Conservation (phyloP, 1,140 invertebrate species). For the Cotesia typhae region DNA sequence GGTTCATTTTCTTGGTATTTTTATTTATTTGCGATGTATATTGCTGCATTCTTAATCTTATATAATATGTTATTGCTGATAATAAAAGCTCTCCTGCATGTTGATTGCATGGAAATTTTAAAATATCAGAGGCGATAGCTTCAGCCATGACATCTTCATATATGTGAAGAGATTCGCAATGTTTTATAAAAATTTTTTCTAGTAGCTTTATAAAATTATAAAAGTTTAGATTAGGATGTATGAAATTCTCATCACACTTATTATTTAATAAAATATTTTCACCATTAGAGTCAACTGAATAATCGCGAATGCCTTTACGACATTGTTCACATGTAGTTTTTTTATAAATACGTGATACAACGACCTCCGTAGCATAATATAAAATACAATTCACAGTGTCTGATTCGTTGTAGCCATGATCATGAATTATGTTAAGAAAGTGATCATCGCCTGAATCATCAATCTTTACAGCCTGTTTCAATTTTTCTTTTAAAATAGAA, state of each 20-base stretch:
- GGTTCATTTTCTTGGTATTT: neutral
- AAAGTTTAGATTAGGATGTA: constrained; percentile 24
- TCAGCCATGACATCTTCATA: constrained; percentile 23
- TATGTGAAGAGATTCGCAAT: constrained; percentile 14
- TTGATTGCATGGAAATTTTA: constrained; percentile 21
- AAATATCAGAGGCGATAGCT: neutral
- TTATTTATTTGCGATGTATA: neutral
- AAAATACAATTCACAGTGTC: constrained; percentile 11
- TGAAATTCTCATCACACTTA: constrained; percentile 25
- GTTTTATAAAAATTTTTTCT: constrained; percentile 25
- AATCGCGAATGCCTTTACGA: too few relatives aligned
- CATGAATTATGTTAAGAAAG: neutral
- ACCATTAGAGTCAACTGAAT: neutral
- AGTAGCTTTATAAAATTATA: constrained; percentile 17
- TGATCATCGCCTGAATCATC: neutral
- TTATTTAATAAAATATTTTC: neutral
- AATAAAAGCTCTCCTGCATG: constrained; percentile 8
- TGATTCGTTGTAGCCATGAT: constrained; percentile 19
- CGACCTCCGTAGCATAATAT: constrained; percentile 15
- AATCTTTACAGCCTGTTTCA: neutral
- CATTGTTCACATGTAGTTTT: neutral
- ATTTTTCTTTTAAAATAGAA: neutral
- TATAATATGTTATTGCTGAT: neutral
- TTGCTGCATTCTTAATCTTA: constrained; percentile 10
- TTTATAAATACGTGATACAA: neutral